phyloP scores from a whole-genome alignment of 2,888 invertebrate genomes.

The Acronicta psi region DNA sequence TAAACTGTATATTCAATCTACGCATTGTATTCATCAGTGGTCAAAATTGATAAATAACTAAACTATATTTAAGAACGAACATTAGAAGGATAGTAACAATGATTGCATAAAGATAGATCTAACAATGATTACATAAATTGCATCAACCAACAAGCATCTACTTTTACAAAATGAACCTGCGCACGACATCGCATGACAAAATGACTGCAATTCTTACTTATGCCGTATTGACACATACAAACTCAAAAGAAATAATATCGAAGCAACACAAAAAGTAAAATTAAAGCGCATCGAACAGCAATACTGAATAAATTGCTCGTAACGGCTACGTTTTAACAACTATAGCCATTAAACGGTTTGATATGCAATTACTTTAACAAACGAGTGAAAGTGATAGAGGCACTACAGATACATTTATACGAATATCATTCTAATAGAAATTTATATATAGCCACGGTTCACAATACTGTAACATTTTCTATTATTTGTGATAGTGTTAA shows the following conservation, averaged over 20 bases:
- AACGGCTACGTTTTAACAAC: slow-evolving; percentile 22
- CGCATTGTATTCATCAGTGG: too few species aligned
- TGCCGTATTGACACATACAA: slow-evolving; percentile 15
- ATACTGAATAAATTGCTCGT: slow-evolving; percentile 30
- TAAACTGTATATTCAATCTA: too few species aligned
- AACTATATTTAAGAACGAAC: too few species aligned
- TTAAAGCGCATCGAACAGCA: slow-evolving; percentile 4
- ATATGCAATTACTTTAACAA: slow-evolving; percentile 33
- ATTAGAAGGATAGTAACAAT: too few species aligned
- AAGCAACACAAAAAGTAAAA: slow-evolving; percentile 13
- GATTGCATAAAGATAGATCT: too few species aligned
- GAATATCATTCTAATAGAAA: slow-evolving; percentile 34
- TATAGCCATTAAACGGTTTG: slow-evolving; percentile 37
- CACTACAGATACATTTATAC: slow-evolving; percentile 24
- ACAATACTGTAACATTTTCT: slow-evolving; percentile 11
- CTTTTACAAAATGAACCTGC: slow-evolving; percentile 8
- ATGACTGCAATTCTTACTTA: slow-evolving; percentile 18
- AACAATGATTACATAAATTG: slow-evolving; percentile 11
- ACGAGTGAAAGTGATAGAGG: slow-evolving; percentile 50
- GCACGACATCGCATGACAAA: slow-evolving; percentile 25
- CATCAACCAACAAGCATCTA: slow-evolving; percentile 3
- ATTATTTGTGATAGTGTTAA: background rate
- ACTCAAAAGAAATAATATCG: background rate
- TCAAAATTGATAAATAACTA: too few species aligned
- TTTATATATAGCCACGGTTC: slow-evolving; percentile 7